phyloP scores from a whole-genome alignment of 2,113 vertebrate genomes.

The Xiphophorus hellerii region DNA sequence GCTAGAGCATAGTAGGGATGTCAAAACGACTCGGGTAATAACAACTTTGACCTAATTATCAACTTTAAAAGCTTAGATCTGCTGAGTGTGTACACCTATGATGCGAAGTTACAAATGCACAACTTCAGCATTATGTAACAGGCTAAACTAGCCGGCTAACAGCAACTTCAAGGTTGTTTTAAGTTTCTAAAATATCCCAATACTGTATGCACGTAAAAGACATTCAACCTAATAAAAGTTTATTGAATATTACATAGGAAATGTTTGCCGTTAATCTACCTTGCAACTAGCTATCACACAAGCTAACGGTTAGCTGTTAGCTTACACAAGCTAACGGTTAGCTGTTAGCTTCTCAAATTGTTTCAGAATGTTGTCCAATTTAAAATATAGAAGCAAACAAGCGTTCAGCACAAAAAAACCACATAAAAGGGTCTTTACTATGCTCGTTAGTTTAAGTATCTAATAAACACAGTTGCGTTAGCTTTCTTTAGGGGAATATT shows the following conservation, averaged over 20 bases:
- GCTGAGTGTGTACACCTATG: conserved; percentile 8
- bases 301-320: conserved; percentile 9
- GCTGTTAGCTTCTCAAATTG: not conserved
- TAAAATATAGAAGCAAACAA: not conserved
- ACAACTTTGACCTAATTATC: not conserved
- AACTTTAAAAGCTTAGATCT: not conserved
- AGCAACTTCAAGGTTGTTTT: not conserved
- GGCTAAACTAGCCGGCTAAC: conserved; percentile 7
- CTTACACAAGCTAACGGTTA: conserved; percentile 4
- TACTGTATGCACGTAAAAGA: not conserved
- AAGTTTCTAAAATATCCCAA: not conserved
- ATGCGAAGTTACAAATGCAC: not conserved
- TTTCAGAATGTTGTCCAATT: not conserved
- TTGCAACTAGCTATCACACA: not conserved
- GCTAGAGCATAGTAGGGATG: not conserved
- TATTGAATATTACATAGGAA: not conserved
- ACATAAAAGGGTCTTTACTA: too few species aligned
- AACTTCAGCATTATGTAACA: conserved; percentile 43
- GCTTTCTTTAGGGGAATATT: not conserved
- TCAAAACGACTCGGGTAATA: conserved; percentile 14
- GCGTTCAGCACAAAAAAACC: not conserved
- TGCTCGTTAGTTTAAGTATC: not conserved
- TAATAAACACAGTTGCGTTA: not conserved
- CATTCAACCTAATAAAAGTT: not conserved
- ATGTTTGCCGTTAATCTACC: not conserved